Percentiles rank a stretch among this genome's conserved stretches.
phyloP scores from a whole-genome alignment of 2,888 invertebrate genomes.

The Orchesellides sinensis region DNA sequence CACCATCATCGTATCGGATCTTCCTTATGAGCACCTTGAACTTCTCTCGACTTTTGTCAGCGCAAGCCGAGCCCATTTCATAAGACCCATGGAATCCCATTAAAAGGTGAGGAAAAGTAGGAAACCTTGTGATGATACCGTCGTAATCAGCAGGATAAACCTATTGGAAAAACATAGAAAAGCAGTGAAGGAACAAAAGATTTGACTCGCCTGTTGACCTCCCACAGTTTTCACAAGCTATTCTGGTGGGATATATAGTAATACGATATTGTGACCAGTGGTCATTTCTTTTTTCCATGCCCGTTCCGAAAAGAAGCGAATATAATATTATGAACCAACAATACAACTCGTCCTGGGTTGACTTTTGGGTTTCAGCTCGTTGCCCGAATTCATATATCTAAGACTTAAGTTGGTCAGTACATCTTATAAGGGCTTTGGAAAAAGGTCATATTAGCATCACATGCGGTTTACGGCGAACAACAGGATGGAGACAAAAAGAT shows the following conservation, averaged over 20 bases:
- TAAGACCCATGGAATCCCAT: constrained; percentile 59
- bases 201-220: constrained; percentile 60
- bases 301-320: constrained; percentile 28
- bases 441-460: background rate
- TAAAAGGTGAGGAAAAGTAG: constrained; percentile 64
- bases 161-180: constrained; percentile 37
- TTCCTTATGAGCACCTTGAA: constrained; percentile 55
- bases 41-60: constrained; percentile 46
- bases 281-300: constrained; percentile 27
- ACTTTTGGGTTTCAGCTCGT: no score
- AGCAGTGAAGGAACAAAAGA: constrained; percentile 51
- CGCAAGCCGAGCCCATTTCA: constrained; percentile 47
- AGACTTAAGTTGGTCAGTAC: background rate
- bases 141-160: constrained; percentile 59
- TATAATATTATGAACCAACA: background rate
- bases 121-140: constrained; percentile 64
- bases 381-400: background rate
- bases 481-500: constrained; percentile 66
- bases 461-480: constrained; percentile 29
- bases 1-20: constrained; percentile 29
- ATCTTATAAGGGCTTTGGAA: background rate
- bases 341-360: background rate
- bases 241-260: constrained; percentile 54
- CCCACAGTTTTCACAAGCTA: constrained; percentile 51
- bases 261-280: constrained; percentile 55